Conservation (phyloP, 2,113 vertebrate genomes). For the Cynopterus brachyotis region DNA sequence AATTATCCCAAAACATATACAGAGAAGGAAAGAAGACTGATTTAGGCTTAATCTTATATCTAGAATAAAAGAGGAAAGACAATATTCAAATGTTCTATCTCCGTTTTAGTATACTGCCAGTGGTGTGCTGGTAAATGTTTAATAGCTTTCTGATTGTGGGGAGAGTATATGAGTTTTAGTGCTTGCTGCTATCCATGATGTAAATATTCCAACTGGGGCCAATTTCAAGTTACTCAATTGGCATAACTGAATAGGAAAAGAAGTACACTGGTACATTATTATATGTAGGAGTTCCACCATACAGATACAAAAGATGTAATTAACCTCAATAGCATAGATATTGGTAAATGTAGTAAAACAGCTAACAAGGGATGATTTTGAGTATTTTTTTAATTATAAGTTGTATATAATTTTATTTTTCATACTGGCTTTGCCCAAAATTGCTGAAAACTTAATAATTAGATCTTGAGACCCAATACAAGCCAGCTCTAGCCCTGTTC, state of each 20-base stretch:
- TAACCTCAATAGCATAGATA: neutral
- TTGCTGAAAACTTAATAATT: conserved; percentile 24
- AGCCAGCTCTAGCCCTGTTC: neutral
- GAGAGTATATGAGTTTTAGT: neutral
- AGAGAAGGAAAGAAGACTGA: neutral
- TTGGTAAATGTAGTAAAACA: neutral
- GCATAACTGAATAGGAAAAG: neutral
- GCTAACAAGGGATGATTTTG: neutral
- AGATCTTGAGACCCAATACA: neutral
- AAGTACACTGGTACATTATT: neutral
- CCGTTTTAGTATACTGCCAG: neutral
- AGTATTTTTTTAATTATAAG: neutral
- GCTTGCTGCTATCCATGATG: neutral
- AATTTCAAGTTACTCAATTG: neutral
- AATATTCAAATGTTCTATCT: neutral
- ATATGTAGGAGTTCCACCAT: neutral
- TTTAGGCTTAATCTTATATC: neutral
- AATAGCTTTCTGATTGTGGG: neutral
- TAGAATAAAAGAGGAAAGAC: neutral
- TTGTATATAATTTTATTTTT: neutral
- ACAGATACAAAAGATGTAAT: neutral
- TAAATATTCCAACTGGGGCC: neutral
- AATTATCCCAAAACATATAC: neutral
- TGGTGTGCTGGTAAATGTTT: neutral
- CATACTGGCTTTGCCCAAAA: neutral